Base-by-base conservation (phyloP, 2,113 vertebrate genomes). In the Percina caprodes region DNA sequence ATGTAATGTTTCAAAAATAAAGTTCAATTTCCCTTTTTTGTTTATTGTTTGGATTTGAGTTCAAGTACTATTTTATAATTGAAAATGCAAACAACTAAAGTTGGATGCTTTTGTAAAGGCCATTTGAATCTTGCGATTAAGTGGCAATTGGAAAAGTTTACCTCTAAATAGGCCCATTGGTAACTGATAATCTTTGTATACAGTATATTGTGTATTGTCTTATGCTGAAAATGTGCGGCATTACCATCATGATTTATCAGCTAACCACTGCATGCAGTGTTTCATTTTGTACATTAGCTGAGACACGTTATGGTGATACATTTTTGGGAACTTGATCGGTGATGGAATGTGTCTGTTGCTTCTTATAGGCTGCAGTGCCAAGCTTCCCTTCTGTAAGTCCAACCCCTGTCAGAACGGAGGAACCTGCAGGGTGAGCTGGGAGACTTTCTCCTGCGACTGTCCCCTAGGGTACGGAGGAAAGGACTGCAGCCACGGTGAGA, bases 381-480 rank as follows among this genome's bases (percentile, higher is more conserved):
- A 99, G 86, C 92, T 96, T 69, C 93, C 95, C 0, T 99, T 97
- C 91, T 99, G 98, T 0, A 96, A 98, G 76, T 97, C 97, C 52
- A 96, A 92, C 88, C 97, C 98, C 5, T 99, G 98, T 90, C 97
- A 99, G 92, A 99, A 99, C 0, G 97, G 95, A 0, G 98, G 98
- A 67, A 95, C 94, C 49, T 99, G 98, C 94, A 94, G 95, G 3
- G 96, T 97, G 84, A 97, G 95, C 92, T 99, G 98, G 98, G 97
- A 97, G n/a, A 97, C 97, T 12, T 99, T 96, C 86, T 95, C 94
- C 88, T 99, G 98, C 35, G 96, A 97, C 90, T 99, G 98, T 85
- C 97, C 97, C 0, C 91, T 97, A 35, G 98, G 98, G 69, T 99
- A 97, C 0, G 98, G 98, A 82, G 98, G 98, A 79, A 98, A 97